Evolutionary conservation across 92 coral and sea anemone genomes (phyloP), one percentile per base, ranked within the genome.

Genomic region (Epizoanthus rinbou): DNA sequence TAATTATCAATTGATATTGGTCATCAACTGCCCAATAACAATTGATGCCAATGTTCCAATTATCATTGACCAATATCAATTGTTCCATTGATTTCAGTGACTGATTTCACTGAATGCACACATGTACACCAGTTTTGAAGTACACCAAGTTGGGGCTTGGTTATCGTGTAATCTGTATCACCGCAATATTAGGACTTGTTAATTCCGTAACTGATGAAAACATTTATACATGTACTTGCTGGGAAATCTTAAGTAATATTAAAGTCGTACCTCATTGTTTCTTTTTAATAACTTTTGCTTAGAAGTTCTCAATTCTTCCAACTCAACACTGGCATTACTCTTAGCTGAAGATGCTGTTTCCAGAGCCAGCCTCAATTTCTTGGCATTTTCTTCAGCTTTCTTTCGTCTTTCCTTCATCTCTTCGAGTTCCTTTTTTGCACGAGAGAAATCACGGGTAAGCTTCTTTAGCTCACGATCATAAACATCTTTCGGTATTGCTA

Each of bases 401-500:
- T 84, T 85, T 47, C 93, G 86, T 14, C 88, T 92, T 8, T 79
- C 80, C 60, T 87, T 84, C 17, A 85, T 75, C 67, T 87, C 92
- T 7, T 91, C 84, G 10, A 90, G 75, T 80, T 91, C 95, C 81
- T 90, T 87, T 62, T 87, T 91, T 50, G 81, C 70, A 17, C 88
- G 74, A 5, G 87, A 80, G 31, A 86, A 79, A 72, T 93, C 94
- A 65, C 92, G 94, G 63, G 87, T 91, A 17, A 95, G 88, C 54
- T 91, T 93, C 86, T 83, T 93, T 17, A 93, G 89, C 74, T 95
- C 95, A 10, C 88, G 89, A 28, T 95, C 95, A 63, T 91, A 93
- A 47, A 95, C 87, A 73, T 93, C 98, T 78, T 90, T 93, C 10
- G 98, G 95, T 43, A 91, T 52, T 25, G 83, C 84, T 13, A 69